Percentiles rank a stretch among this genome's conserved stretches.
These are phyloP conservation scores for Drosophila serrata DNA, from an alignment of 1,140 invertebrate genomes.

Conservation along the genomic window DNA sequence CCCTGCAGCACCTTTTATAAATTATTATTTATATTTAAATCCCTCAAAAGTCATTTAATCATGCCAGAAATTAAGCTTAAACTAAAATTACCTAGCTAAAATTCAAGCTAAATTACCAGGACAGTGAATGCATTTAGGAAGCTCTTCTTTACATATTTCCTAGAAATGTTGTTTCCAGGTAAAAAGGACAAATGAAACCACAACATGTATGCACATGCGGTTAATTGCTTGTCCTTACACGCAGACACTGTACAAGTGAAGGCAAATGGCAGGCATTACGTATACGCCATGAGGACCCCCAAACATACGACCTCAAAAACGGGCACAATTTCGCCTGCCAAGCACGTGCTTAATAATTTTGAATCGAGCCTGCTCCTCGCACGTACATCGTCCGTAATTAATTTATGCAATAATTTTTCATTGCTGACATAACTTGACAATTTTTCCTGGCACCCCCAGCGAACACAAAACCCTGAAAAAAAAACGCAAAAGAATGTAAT, in stretches of 20 bases:
- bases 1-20: no score
- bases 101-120: background rate
- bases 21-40: background rate
- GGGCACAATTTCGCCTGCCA: constrained; percentile 24
- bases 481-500: constrained; percentile 13
- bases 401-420: constrained; percentile 84
- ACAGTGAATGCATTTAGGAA: constrained; percentile 1
- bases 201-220: constrained; percentile 58
- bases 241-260: constrained; percentile 22
- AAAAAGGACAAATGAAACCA: constrained; percentile 43
- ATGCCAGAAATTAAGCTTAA: background rate
- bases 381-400: constrained; percentile 64
- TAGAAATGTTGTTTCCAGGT: constrained; percentile 59
- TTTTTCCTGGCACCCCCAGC: constrained; percentile 34
- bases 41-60: background rate
- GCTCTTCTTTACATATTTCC: background rate
- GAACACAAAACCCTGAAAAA: background rate
- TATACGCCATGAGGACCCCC: constrained; percentile 41
- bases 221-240: constrained; percentile 68
- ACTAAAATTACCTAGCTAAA: no score
- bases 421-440: constrained; percentile 76
- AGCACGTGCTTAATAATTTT: constrained; percentile 70
- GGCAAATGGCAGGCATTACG: constrained; percentile 51
- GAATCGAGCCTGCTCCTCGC: constrained; percentile 23
- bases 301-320: constrained; percentile 28